phyloP scores from a whole-genome alignment of 2,797 vertebrate genomes.

The Poeciliopsis paucimaculata region DNA sequence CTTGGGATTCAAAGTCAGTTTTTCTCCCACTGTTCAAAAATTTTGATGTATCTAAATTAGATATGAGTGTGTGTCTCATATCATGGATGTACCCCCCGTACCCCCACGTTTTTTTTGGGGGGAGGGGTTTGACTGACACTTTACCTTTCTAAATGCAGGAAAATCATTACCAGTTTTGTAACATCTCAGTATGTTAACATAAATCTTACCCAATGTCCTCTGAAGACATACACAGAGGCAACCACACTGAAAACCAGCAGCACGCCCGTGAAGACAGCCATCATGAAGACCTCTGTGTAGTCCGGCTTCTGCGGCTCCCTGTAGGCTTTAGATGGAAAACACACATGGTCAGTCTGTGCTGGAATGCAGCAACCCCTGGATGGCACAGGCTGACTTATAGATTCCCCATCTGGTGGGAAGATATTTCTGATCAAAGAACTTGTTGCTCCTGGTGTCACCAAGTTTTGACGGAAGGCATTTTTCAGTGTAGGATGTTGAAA shows the following conservation, averaged over 20 bases:
- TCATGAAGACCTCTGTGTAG: not conserved
- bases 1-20: not conserved
- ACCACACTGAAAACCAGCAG: constrained; percentile 73
- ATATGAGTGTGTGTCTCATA: not conserved
- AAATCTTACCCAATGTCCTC: constrained; percentile 72
- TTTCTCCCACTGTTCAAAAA: not conserved
- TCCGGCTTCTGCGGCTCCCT: accelerated
- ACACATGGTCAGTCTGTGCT: constrained; percentile 21
- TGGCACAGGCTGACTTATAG: constrained; percentile 8
- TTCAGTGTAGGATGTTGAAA: not conserved
- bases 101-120: not conserved
- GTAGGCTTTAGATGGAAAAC: constrained; percentile 68
- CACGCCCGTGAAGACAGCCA: constrained; percentile 35
- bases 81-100: not conserved
- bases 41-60: not conserved
- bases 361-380: constrained; percentile 14
- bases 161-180: not conserved
- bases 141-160: not conserved
- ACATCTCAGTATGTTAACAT: not conserved
- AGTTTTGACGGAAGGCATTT: not conserved
- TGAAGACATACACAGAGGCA: constrained; percentile 72
- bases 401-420: constrained; percentile 11
- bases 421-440: not conserved
- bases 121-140: not conserved
- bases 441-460: not conserved